A percentile compares a stretch with the other conserved stretches of the same genome.
Evolutionary conservation across 1,140 invertebrate genomes (phyloP).

Genomic region (Sycophila sp.): DNA sequence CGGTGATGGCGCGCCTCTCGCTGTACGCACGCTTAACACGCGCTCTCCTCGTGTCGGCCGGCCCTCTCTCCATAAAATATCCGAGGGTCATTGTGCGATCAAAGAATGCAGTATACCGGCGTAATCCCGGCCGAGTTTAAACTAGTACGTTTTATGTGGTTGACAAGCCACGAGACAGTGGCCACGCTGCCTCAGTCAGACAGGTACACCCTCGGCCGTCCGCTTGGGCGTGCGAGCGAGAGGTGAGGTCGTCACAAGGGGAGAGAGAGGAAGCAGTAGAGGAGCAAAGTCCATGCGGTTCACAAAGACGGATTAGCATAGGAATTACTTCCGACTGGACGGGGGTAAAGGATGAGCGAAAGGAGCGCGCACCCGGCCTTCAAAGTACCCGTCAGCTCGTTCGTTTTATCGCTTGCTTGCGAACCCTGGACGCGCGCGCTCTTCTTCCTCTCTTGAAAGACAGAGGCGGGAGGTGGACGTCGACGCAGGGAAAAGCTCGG

Average conservation of each 20-base stretch:
- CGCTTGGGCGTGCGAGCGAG: not conserved
- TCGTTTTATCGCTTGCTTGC: constrained; percentile 40
- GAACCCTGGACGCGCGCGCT: not conserved
- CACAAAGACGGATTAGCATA: constrained; percentile 61
- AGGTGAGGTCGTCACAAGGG: not conserved
- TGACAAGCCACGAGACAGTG: not conserved
- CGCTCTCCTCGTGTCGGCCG: not conserved
- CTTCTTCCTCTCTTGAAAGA: too few relatives aligned
- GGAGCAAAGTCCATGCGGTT: constrained; percentile 6
- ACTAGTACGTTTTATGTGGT: not conserved
- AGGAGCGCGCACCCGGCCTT: constrained; percentile 25
- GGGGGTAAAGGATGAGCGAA: constrained; percentile 2
- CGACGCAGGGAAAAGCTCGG: too few relatives aligned
- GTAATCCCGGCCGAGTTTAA: not conserved
- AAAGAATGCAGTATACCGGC: not conserved
- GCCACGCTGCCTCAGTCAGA: too few relatives aligned
- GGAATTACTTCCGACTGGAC: constrained; percentile 52
- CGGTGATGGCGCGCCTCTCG: not conserved
- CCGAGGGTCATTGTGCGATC: not conserved
- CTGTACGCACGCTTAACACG: not conserved
- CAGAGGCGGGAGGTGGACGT: too few relatives aligned
- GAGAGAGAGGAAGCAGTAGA: not conserved
- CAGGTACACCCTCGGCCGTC: not conserved
- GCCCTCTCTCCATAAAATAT: not conserved
- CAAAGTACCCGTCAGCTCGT: constrained; percentile 42